These are phyloP conservation scores for Caenorhabditis sp. DNA, from an alignment of 2,888 invertebrate genomes.

Conservation along the genomic window DNA sequence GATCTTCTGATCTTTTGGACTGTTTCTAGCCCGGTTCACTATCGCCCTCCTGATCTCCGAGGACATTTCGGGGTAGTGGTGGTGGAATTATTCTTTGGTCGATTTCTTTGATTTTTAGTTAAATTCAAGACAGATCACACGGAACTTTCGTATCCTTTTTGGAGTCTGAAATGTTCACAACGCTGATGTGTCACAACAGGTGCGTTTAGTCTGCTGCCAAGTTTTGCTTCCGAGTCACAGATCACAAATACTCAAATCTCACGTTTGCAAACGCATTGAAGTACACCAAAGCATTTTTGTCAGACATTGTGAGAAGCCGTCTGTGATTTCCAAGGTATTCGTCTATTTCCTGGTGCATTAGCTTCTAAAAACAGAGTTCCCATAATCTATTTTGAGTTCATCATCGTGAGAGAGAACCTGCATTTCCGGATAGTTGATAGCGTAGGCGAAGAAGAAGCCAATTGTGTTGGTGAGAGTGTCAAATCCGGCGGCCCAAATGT, in stretches of 20 bases:
- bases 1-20: constrained; percentile 11
- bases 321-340: constrained; percentile 41
- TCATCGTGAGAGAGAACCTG: constrained; percentile 23
- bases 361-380: constrained; percentile 20
- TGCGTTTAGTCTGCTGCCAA: background rate
- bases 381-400: background rate
- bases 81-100: background rate
- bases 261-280: constrained; percentile 53
- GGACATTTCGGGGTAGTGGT: background rate
- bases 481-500: constrained; percentile 64
- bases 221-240: background rate
- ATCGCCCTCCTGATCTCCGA: constrained; percentile 6
- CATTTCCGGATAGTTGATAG: constrained; percentile 61
- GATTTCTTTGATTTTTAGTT: background rate
- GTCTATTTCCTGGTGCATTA: constrained; percentile 50
- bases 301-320: constrained; percentile 52
- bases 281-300: constrained; percentile 53
- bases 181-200: background rate
- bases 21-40: constrained; percentile 2
- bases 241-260: background rate
- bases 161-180: background rate
- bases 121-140: background rate
- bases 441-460: constrained; percentile 59
- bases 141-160: background rate
- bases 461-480: constrained; percentile 56